phyloP scores from a whole-genome alignment of 2,113 vertebrate species.

The Pionites leucogaster region DNA sequence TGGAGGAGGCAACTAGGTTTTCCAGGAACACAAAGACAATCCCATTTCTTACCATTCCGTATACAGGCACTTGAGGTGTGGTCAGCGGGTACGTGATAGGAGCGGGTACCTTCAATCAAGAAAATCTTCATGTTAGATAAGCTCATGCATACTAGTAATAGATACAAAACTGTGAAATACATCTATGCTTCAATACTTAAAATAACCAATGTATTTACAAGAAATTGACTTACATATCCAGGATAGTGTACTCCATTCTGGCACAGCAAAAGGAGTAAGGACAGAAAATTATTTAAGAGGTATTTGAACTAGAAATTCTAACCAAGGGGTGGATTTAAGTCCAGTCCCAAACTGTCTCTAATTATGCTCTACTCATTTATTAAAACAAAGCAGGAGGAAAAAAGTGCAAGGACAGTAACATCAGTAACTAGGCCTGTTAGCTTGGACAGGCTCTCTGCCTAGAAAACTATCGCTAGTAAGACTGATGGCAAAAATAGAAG shows the following conservation, averaged over 20 bases:
- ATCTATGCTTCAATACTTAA: neutral
- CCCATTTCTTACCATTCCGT: constrained; percentile 85
- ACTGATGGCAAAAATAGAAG: accelerated
- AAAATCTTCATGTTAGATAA: neutral
- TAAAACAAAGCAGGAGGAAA: neutral
- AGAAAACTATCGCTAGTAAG: neutral
- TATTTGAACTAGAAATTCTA: neutral
- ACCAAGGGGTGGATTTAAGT: neutral
- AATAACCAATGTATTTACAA: neutral
- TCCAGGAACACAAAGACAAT: neutral
- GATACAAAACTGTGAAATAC: neutral
- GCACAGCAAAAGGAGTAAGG: constrained; percentile 70
- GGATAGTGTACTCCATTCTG: constrained; percentile 90
- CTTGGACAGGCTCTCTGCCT: neutral
- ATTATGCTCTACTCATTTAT: neutral
- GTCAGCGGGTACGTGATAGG: constrained; percentile 86
- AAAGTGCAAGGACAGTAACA: neutral
- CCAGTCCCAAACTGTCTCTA: neutral
- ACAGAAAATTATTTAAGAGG: constrained; percentile 45
- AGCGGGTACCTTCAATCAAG: constrained; percentile 77
- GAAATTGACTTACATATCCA: constrained; percentile 85
- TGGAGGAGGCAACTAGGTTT: neutral
- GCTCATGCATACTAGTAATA: neutral
- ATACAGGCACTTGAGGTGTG: constrained; percentile 91
- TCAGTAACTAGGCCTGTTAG: neutral